Base-by-base conservation (phyloP, 2,888 invertebrate genomes). In the Trachelus troglodyta region DNA sequence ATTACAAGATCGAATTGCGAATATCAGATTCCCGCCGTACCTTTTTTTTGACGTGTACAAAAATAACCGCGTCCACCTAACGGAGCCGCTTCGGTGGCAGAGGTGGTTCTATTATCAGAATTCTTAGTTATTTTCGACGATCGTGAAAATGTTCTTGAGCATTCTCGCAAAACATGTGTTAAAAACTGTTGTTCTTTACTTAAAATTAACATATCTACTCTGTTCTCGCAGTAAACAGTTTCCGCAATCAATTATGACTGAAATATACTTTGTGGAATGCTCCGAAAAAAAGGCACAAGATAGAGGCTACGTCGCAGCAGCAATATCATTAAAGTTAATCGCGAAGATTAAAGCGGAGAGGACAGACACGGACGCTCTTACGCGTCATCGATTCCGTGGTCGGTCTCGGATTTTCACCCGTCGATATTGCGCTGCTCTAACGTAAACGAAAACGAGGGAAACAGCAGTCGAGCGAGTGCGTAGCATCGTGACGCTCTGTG, bases 61-160 rank as follows among this genome's bases (percentile, higher is more conserved):
- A 79, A 79, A 79, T 79, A 79, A 79, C 73, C 75, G 34, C 40
- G 75, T 79, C 56, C 56, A 79, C 37, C 74, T 77, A 75, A 73
- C 77, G 74, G 2, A 73, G 34, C 73, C 74, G 79, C 40, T 74
- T 78, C 77, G 35, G 75, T 75, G 71, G 69, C 75, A 75, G 75
- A 68, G 40, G 75, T 69, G 68, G 77, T 78, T 77, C 78, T 79
- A 79, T 78, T 77, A 79, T 78, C 75, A 69, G 73, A 34, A 34
- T 35, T 71, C 35, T 31, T 35, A 68, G 77, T 75, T 79, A 79
- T 79, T 79, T 79, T 75, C 12, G 40, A 73, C 56, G 71, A 35
- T 74, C 40, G 56, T 40, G 69, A 69, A 79, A 79, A 74, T 30
- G 68, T 71, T 33, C 77, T 23, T 15, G 56, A 69, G 77, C 74